Conservation (phyloP, 2,797 vertebrate genomes). For the Epinephelus coioides region DNA sequence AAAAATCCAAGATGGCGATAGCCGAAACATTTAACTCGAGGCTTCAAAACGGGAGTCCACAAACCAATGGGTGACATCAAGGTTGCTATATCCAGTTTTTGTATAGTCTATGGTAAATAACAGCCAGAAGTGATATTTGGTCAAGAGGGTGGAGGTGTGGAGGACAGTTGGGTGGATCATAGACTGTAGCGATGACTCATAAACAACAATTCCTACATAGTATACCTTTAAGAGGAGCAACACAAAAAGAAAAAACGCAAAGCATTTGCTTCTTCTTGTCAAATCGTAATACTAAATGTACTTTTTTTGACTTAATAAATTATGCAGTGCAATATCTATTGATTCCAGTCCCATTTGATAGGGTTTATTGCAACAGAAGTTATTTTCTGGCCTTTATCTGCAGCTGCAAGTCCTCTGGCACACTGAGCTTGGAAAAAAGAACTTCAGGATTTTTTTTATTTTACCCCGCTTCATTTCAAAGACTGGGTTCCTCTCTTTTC, state of each 20-base stretch:
- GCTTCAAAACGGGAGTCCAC: too few species aligned
- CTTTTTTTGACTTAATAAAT: background rate
- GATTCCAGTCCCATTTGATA: background rate
- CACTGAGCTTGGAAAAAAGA: constrained; percentile 47
- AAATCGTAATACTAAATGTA: background rate
- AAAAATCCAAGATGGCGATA: too few species aligned
- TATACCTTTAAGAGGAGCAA: background rate
- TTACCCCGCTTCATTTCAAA: constrained; percentile 32
- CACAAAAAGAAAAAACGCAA: background rate
- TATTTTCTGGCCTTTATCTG: constrained; percentile 5
- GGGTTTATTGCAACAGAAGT: background rate
- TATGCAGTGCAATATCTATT: background rate
- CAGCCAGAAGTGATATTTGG: too few species aligned
- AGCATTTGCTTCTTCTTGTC: background rate
- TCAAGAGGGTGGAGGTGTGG: too few species aligned
- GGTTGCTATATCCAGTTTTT: too few species aligned
- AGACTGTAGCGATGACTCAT: too few species aligned
- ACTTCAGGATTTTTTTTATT: constrained; percentile 42
- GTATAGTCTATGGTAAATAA: too few species aligned
- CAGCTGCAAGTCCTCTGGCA: background rate
- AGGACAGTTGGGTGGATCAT: too few species aligned
- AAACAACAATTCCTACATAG: too few species aligned
- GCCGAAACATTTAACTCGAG: too few species aligned
- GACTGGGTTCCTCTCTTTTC: background rate
- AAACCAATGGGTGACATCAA: too few species aligned